Conservation (phyloP, 1,140 invertebrate genomes). For the Tetraneura akinire region DNA sequence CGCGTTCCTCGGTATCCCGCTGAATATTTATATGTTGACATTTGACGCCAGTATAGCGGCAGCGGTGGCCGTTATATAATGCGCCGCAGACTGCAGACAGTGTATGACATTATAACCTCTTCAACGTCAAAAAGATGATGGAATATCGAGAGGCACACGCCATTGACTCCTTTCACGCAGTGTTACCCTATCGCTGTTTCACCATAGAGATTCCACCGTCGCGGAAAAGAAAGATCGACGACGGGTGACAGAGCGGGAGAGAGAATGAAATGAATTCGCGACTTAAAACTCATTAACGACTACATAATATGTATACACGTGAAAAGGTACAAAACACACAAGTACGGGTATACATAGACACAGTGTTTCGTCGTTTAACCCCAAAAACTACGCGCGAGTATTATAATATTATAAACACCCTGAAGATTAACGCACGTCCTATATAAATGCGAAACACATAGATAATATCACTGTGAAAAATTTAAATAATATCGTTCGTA, state of each 20-base stretch:
- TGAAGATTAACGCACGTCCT: too few relatives aligned
- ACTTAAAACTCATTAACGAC: conserved; percentile 25
- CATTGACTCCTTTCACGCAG: conserved; percentile 47
- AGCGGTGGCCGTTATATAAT: background rate
- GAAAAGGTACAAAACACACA: background rate
- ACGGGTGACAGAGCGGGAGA: background rate
- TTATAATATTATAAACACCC: too few relatives aligned
- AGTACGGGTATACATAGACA: too few relatives aligned
- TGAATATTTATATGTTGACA: conserved; percentile 52
- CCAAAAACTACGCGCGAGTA: background rate
- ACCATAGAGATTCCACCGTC: background rate
- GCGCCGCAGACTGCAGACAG: conserved; percentile 1
- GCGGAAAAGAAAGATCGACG: background rate
- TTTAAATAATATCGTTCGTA: background rate
- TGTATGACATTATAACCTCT: conserved; percentile 46
- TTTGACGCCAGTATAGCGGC: conserved; percentile 46
- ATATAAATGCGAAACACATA: too few relatives aligned
- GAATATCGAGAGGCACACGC: conserved; percentile 48
- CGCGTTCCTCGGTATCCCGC: conserved; percentile 6
- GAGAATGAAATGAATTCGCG: background rate
- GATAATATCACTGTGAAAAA: background rate
- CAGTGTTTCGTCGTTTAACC: background rate
- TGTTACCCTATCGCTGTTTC: conserved; percentile 35
- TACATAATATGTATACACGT: background rate
- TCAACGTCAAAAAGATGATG: conserved; percentile 51